Evolutionary conservation across 2,113 vertebrate genomes (phyloP).

Genomic region (Aythya baeri): DNA sequence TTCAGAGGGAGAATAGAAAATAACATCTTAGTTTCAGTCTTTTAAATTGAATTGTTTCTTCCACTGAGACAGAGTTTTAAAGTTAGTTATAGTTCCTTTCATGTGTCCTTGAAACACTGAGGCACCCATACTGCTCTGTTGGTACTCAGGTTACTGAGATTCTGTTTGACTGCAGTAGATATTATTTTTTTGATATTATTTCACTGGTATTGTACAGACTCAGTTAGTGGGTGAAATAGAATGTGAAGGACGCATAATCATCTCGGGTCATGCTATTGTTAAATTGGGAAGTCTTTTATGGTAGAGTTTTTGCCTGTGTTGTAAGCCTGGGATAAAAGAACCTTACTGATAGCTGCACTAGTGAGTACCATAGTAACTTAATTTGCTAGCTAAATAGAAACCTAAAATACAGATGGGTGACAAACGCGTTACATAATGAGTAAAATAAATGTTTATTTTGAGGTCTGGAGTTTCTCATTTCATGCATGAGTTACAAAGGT

Average conservation of each 20-base stretch:
- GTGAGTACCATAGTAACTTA: neutral
- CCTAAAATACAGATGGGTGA: neutral
- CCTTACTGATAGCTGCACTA: neutral
- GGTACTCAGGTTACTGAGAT: neutral
- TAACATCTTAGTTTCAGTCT: neutral
- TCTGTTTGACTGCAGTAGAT: neutral
- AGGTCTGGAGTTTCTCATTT: slow-evolving; percentile 63
- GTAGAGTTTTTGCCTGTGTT: neutral
- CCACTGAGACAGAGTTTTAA: neutral
- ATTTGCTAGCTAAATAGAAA: slow-evolving; percentile 24
- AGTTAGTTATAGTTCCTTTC: neutral
- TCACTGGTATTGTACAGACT: neutral
- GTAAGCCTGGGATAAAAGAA: neutral
- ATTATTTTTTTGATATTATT: neutral
- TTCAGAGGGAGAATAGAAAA: slow-evolving; percentile 7
- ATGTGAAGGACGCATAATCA: neutral
- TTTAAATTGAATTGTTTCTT: neutral
- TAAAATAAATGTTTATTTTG: neutral
- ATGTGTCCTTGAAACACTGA: neutral
- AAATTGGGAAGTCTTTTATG: neutral
- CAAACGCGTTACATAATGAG: slow-evolving; percentile 10
- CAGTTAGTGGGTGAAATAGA: neutral
- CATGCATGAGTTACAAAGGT: slow-evolving; percentile 62
- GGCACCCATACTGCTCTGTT: neutral
- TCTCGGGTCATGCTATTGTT: neutral